A percentile compares a stretch with the other conserved stretches of the same genome.
Evolutionary conservation across 2,888 invertebrate genomes (phyloP).

Genomic region (Atethmia centrago): DNA sequence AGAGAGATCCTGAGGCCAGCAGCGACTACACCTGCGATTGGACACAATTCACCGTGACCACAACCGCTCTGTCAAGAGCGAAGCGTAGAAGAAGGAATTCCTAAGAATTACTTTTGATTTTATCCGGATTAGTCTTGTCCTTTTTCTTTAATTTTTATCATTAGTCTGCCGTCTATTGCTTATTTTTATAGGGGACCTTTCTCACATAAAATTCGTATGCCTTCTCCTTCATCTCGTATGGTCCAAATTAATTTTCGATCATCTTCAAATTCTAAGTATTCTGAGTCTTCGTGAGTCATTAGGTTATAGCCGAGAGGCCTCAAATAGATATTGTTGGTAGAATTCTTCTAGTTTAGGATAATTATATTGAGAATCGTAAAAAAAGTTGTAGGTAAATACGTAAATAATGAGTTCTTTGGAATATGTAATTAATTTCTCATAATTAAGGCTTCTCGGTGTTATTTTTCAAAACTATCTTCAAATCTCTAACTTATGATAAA

Average conservation of each 20-base stretch:
- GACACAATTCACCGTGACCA: no score
- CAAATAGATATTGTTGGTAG: constrained; percentile 8
- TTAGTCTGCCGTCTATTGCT: background rate
- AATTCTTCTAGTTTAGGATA: background rate
- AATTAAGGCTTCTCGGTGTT: background rate
- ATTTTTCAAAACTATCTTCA: background rate
- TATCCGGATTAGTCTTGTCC: background rate
- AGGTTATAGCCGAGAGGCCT: constrained; percentile 1
- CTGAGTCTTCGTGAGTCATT: background rate
- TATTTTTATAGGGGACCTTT: background rate
- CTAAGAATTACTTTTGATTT: background rate
- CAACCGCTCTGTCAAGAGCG: no score
- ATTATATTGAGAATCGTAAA: background rate
- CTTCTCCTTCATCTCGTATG: background rate
- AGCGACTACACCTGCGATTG: no score
- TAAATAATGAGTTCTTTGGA: background rate
- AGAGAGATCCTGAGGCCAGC: no score
- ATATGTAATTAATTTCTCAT: background rate
- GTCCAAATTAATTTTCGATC: constrained; percentile 4
- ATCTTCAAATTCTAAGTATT: constrained; percentile 19
- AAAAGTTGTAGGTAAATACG: background rate
- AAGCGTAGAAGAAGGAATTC: no score
- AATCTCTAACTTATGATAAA: background rate
- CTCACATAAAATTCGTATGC: background rate
- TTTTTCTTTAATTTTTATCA: background rate